Conservation (phyloP, 2,888 invertebrate genomes). For the Limulus polyphemus region DNA sequence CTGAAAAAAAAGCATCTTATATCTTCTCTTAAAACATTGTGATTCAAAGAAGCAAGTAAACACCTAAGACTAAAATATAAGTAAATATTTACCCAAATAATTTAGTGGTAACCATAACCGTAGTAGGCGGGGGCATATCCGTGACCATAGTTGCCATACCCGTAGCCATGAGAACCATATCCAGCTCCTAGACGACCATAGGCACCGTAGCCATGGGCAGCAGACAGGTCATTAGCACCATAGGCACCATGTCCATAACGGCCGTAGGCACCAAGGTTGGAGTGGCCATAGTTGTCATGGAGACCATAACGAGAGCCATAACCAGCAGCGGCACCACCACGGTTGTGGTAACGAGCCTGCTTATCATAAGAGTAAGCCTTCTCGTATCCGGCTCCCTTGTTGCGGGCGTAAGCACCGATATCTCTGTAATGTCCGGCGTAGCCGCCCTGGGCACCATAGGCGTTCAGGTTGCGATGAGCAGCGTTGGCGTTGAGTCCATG, state of each 20-base stretch:
- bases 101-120: too few species aligned
- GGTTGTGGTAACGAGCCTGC: conserved; percentile 2
- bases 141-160: conserved; percentile 6
- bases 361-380: conserved; percentile 18
- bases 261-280: conserved; percentile 10
- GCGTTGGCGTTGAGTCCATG: conserved; percentile 14
- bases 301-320: not conserved
- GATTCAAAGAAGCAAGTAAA: too few species aligned
- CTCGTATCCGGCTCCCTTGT: conserved; percentile 18
- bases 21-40: too few species aligned
- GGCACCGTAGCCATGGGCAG: conserved; percentile 4
- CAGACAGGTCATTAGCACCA: too few species aligned
- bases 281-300: not conserved
- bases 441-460: conserved; percentile 10
- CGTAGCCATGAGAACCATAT: conserved; percentile 12
- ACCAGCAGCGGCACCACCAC: not conserved
- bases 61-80: too few species aligned
- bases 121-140: not conserved
- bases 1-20: too few species aligned
- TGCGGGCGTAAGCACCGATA: conserved; percentile 16
- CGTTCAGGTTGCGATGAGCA: conserved; percentile 13
- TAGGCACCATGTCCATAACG: conserved; percentile 10
- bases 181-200: conserved; percentile 10
- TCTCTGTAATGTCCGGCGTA: conserved; percentile 12
- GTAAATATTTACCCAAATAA: too few species aligned